Evolutionary conservation across 2,888 invertebrate species (phyloP).

Genomic region (Polymixis lichenea): DNA sequence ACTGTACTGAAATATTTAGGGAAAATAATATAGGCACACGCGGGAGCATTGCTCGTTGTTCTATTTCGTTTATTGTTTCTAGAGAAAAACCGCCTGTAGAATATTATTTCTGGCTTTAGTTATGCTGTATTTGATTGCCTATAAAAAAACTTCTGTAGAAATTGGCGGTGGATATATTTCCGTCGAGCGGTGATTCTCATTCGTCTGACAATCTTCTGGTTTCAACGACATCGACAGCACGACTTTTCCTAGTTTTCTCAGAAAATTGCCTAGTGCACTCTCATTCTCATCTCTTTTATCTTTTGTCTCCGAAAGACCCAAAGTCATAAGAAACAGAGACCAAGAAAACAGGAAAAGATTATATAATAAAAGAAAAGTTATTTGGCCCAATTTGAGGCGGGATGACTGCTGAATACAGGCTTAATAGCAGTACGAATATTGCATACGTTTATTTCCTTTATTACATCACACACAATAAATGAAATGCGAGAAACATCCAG

Average conservation of each 20-base stretch:
- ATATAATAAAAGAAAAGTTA: conserved; percentile 43
- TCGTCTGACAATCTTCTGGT: conserved; percentile 3
- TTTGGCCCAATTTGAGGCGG: conserved; percentile 35
- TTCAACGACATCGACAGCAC: not conserved
- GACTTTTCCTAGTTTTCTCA: not conserved
- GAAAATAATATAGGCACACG: conserved; percentile 37
- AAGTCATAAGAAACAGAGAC: not conserved
- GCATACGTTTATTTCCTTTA: conserved; percentile 55
- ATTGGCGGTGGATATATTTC: conserved; percentile 14
- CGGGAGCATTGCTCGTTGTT: conserved; percentile 40
- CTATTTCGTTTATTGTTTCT: conserved; percentile 48
- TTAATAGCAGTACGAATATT: conserved; percentile 49
- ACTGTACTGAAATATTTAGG: conserved; percentile 56
- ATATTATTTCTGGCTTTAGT: conserved; percentile 37
- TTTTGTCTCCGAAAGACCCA: not conserved
- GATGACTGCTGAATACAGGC: conserved; percentile 28
- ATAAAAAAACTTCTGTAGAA: conserved; percentile 36
- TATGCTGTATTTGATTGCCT: conserved; percentile 38
- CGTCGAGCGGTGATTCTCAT: not conserved
- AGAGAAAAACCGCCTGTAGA: conserved; percentile 39
- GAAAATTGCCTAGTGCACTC: not conserved
- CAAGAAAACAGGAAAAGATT: conserved; percentile 28
- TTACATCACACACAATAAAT: conserved; percentile 45
- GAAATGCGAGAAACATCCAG: conserved; percentile 37
- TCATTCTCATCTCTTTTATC: not conserved